Conservation (phyloP, 2,113 vertebrate genomes). For the Orycteropus afer region DNA sequence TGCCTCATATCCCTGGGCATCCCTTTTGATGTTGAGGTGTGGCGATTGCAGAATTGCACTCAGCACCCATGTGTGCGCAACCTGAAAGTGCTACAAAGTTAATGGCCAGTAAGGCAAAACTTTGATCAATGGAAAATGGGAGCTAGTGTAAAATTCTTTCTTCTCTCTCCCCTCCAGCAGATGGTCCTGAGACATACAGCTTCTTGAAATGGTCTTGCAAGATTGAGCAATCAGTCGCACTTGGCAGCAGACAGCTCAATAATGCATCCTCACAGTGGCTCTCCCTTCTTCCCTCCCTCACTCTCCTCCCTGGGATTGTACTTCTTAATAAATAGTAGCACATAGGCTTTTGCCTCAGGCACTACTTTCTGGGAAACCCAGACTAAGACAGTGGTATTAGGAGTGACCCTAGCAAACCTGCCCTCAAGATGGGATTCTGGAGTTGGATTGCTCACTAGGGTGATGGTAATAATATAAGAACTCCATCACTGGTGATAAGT, state of each 20-base stretch:
- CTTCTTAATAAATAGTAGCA: background rate
- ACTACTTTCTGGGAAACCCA: background rate
- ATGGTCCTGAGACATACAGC: slow-evolving; percentile 36
- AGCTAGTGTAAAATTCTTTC: slow-evolving; percentile 50
- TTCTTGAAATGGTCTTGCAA: slow-evolving; percentile 68
- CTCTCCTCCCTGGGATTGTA: background rate
- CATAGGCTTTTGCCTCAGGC: no score
- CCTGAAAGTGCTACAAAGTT: background rate
- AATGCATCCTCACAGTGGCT: background rate
- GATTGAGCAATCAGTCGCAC: slow-evolving; percentile 62
- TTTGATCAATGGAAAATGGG: slow-evolving; percentile 54
- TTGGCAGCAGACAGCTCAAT: slow-evolving; percentile 25
- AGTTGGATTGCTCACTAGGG: background rate
- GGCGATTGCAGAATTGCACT: background rate
- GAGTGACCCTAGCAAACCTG: background rate
- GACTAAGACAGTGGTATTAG: background rate
- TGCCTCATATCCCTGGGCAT: background rate
- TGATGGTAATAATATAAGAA: background rate
- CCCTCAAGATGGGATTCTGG: background rate
- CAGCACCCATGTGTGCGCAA: background rate
- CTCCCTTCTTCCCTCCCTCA: background rate
- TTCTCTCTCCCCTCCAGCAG: slow-evolving; percentile 8
- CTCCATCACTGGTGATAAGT: no score
- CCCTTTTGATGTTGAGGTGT: background rate
- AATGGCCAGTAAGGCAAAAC: slow-evolving; percentile 5